Evolutionary conservation across 2,888 invertebrate genomes (phyloP).

Genomic region (Troilus luridus): DNA sequence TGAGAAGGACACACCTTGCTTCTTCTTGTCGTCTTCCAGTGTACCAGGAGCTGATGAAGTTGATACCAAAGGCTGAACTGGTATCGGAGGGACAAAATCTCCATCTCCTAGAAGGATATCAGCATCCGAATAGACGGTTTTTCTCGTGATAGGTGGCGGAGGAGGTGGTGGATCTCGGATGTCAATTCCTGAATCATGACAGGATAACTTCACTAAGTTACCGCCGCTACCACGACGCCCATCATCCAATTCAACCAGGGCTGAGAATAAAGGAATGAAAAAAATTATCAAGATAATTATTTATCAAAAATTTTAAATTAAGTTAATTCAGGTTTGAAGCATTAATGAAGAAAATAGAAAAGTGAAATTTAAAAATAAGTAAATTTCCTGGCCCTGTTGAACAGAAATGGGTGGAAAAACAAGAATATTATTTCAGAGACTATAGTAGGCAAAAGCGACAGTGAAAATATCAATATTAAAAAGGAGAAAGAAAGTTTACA

Average conservation of each 20-base stretch:
- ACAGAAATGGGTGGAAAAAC: conserved; percentile 30
- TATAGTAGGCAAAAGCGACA: neutral
- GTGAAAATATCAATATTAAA: neutral
- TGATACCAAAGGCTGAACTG: conserved; percentile 78
- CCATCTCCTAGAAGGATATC: conserved; percentile 82
- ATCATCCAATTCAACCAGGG: conserved; percentile 67
- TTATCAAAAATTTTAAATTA: neutral
- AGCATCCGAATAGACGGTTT: conserved; percentile 81
- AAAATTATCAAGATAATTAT: neutral
- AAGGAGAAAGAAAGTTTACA: too few relatives aligned
- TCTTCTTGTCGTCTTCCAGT: conserved; percentile 74
- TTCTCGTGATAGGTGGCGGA: conserved; percentile 69
- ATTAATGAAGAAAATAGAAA: neutral
- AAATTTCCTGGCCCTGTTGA: conserved; percentile 1
- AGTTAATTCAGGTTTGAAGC: neutral
- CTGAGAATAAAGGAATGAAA: conserved; percentile 54
- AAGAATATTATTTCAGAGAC: neutral
- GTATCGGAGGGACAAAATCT: conserved; percentile 90
- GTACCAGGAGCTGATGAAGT: conserved; percentile 68
- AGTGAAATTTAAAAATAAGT: neutral
- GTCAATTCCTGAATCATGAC: conserved; percentile 92
- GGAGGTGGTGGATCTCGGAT: conserved; percentile 79
- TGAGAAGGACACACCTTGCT: conserved; percentile 78
- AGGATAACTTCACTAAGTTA: conserved; percentile 84
- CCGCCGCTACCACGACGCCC: conserved; percentile 68